Evolutionary conservation across 1,140 invertebrate species (phyloP), one percentile per base, ranked within the genome.

Genomic region (Atta texana): DNA sequence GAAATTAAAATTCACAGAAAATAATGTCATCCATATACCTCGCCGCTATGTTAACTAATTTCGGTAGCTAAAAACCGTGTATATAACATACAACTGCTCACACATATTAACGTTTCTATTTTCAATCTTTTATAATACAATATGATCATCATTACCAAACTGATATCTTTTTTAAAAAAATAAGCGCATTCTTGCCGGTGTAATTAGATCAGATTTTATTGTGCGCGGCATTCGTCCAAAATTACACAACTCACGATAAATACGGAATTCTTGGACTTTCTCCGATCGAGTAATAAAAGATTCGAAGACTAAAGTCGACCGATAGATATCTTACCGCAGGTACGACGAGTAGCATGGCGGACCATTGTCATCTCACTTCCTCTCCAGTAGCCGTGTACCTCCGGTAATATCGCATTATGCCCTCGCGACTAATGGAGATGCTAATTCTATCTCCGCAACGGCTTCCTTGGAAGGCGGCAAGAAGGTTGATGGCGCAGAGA

Each of bases 371-470:
- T 24, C 90, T 92, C 90, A 78, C 87, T 92, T 92, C 88, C 92
- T 92, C 89, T 80, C 74, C 63, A 28, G 64, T 68, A 75, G 64
- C 87, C 75, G 90, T 86, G 88, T 86, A 90, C 85, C 90, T 78
- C 61, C 88, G 88, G 82, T 92, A 92, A 93, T 93, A 93, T 93
- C 92, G 90, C 90, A 93, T 93, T 93, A 93, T 93, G 92, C 90
- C 86, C 88, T 88, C 88, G 81, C 91, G 89, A 91, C 93, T 93
- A 93, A 94, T 93, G 93, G 92, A 93, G 93, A 93, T 92, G 93
- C 93, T 94, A 93, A 93, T 93, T 94, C 92, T 90, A 89, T 92
- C 88, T 90, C 89, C 78, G 71, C 74, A 66, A 84, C 69, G 55
- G 82, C 85, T 85, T 86, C 75, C 87, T 89, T 87, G 75, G 66